phyloP scores from a whole-genome alignment of 2,113 vertebrate species.

The Nibea albiflora region DNA sequence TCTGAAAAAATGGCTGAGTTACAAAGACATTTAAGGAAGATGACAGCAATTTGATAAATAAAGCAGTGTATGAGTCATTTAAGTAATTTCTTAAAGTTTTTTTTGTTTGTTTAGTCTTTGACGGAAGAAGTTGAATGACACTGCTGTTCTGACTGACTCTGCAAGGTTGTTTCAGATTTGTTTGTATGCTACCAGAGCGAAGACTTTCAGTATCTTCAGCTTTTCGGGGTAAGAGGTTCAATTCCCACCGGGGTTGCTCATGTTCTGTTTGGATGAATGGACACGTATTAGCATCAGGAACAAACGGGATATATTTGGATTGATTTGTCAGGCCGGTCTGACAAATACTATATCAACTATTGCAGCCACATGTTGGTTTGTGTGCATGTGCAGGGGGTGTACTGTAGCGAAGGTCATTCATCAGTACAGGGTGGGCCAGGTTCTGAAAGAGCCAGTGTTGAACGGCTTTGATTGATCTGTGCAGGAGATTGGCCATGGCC shows the following conservation, averaged over 20 bases:
- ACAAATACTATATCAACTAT: neutral
- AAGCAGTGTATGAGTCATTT: constrained; percentile 25
- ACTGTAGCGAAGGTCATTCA: constrained; percentile 33
- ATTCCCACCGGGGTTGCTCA: neutral
- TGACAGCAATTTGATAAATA: constrained; percentile 6
- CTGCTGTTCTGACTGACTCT: neutral
- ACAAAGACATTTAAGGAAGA: neutral
- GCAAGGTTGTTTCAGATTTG: neutral
- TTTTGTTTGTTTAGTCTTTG: neutral
- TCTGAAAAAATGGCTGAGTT: no score
- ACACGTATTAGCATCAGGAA: neutral
- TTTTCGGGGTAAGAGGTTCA: neutral
- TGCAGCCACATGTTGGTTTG: neutral
- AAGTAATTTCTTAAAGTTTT: neutral
- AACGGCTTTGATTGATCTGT: constrained; percentile 76
- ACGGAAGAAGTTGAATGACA: neutral
- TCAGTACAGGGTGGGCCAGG: constrained; percentile 50
- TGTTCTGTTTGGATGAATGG: constrained; percentile 12
- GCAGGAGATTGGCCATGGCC: constrained; percentile 73
- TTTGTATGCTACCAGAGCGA: neutral
- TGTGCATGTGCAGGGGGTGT: constrained; percentile 1
- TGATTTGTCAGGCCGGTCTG: neutral
- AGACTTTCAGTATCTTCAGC: neutral
- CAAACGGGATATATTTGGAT: neutral
- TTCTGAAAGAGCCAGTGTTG: constrained; percentile 66